A percentile compares a stretch with the other conserved stretches of the same genome.
These are phyloP conservation scores for Drosophila vallismaia DNA, from an alignment of 2,888 invertebrate genomes.

Conservation along the genomic window DNA sequence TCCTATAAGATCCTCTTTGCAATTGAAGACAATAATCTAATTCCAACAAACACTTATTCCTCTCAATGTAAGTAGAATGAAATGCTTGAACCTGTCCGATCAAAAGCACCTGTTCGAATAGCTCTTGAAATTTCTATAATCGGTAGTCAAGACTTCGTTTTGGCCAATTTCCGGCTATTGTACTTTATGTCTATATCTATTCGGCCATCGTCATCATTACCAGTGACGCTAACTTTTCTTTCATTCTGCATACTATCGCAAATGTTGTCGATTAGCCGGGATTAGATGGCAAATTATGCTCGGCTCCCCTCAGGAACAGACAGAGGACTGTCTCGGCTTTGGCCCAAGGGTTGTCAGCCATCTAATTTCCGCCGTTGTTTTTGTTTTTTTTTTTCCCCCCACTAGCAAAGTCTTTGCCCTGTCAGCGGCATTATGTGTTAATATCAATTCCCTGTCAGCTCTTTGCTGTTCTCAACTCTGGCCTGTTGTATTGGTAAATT, in stretches of 20 bases:
- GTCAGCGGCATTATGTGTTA: slow-evolving; percentile 77
- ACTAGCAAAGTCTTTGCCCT: slow-evolving; percentile 49
- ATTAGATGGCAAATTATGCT: slow-evolving; percentile 77
- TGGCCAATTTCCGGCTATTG: not conserved
- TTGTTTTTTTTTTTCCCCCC: slow-evolving; percentile 14
- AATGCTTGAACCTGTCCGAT: not conserved
- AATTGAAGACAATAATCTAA: too few relatives aligned
- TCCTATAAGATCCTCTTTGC: too few relatives aligned
- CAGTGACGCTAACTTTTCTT: slow-evolving; percentile 65
- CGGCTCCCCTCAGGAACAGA: slow-evolving; percentile 19
- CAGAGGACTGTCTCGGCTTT: slow-evolving; percentile 7
- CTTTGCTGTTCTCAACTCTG: slow-evolving; percentile 20
- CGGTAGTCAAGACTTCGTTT: slow-evolving; percentile 21
- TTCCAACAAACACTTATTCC: not conserved
- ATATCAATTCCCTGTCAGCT: slow-evolving; percentile 60
- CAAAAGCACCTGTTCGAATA: not conserved
- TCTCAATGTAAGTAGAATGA: not conserved
- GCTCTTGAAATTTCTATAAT: slow-evolving; percentile 2
- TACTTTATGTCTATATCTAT: slow-evolving; percentile 49
- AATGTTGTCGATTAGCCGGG: slow-evolving; percentile 78
- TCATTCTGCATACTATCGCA: slow-evolving; percentile 77
- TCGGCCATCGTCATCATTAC: slow-evolving; percentile 72
- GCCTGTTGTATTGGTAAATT: slow-evolving; percentile 65
- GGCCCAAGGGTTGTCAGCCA: slow-evolving; percentile 43
- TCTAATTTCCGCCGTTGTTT: slow-evolving; percentile 59